Evolutionary conservation across 2,888 invertebrate species (phyloP), one percentile per base, ranked within the genome.

Genomic region (Xiphydria camelus): DNA sequence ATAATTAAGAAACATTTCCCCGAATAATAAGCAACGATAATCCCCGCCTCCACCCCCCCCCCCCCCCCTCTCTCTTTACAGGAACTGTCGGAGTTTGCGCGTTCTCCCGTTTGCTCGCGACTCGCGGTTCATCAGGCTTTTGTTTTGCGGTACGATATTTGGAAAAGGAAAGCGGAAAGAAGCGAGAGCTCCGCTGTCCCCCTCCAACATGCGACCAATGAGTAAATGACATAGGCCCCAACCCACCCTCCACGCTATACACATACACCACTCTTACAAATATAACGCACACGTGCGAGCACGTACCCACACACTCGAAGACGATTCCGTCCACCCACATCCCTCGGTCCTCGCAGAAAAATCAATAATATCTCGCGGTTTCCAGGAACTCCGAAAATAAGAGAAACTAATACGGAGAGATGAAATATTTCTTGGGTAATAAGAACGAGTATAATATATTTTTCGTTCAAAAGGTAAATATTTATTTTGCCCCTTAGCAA

Each of bases 361-460:
- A 75, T 75, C 74, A 75, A 75, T 74, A 75, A 74, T 69, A 71
- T 75, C 74, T 75, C 69, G 66, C 58, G 70, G 68, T 71, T 72
- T 72, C 70, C 64, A 64, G 63, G 68, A 70, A 62, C 61, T 47
- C 57, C 61, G 64, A 68, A 69, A 68, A 67, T 50, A 47, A 48
- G 44, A 26, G 26, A 14, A 26, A 26, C 14, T 19, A n/a, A n/a
- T n/a, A n/a, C n/a, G n/a, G n/a, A n/a, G n/a, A n/a, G n/a, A n/a
- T n/a, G n/a, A n/a, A n/a, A n/a, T n/a, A n/a, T n/a, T n/a, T n/a
- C n/a, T n/a, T n/a, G n/a, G n/a, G n/a, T n/a, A n/a, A n/a, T n/a
- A n/a, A n/a, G n/a, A n/a, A n/a, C n/a, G n/a, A n/a, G n/a, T n/a
- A n/a, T n/a, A n/a, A n/a, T n/a, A n/a, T n/a, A n/a, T n/a, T n/a